A percentile compares a stretch with the other conserved stretches of the same genome.
Evolutionary conservation across 1,140 invertebrate genomes (phyloP).

Genomic region (Cyclargus thomasi): DNA sequence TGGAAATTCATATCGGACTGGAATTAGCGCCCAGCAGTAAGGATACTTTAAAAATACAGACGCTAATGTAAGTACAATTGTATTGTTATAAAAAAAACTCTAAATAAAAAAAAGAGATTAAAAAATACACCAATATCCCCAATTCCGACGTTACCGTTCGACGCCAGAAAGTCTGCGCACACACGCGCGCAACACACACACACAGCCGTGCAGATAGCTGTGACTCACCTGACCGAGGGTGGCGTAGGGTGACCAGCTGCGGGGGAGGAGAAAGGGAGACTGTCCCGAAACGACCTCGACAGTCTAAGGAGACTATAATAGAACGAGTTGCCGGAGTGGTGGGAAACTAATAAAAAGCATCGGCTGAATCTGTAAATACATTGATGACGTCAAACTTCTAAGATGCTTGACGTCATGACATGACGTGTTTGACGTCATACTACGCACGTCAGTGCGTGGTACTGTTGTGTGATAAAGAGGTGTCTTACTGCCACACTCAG

Average conservation of each 20-base stretch:
- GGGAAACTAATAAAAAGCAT: too few species aligned
- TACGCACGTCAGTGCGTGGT: too few species aligned
- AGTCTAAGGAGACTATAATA: background rate
- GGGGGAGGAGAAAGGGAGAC: conserved; percentile 24
- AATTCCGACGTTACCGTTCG: conserved; percentile 24
- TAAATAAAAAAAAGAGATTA: background rate
- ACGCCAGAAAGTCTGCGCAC: conserved; percentile 55
- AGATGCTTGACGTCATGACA: too few species aligned
- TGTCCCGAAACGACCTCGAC: background rate
- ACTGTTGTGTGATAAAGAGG: too few species aligned
- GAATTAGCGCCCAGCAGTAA: too few species aligned
- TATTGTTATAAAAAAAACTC: background rate
- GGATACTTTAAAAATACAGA: too few species aligned
- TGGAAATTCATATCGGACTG: too few species aligned
- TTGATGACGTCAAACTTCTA: too few species aligned
- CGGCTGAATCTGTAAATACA: too few species aligned
- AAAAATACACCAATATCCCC: conserved; percentile 30
- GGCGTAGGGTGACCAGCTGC: conserved; percentile 36
- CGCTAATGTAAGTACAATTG: background rate
- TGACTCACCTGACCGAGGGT: conserved; percentile 62
- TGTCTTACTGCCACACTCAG: too few species aligned
- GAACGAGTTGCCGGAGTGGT: too few species aligned
- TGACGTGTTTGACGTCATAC: too few species aligned
- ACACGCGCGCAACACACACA: conserved; percentile 45
- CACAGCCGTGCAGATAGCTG: conserved; percentile 39